Evolutionary conservation across 1,140 invertebrate genomes (phyloP), one percentile per base, ranked within the genome.

Genomic region (Meteorus sp.): DNA sequence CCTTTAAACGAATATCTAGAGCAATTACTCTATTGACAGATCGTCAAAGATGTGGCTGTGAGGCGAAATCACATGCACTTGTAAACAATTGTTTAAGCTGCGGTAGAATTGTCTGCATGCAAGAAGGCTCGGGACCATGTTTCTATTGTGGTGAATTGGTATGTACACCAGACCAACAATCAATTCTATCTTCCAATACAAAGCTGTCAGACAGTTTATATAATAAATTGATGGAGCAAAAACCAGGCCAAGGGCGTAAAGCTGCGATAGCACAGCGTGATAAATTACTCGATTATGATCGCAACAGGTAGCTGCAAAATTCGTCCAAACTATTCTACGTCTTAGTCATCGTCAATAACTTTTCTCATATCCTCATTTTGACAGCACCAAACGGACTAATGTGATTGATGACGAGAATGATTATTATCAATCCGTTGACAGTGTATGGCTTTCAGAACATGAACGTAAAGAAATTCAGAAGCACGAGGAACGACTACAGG

Each of bases 91-190:
- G 97, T 69, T 70, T 92, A 0, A 86, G 87, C 51, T 99, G 97
- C 83, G 97, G 97, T 0, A 82, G 95, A 61, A 91, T 99, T 69
- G 91, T 99, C 19, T 99, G 97, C 81, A 85, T 86, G 52, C 95
- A 98, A 81, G 97, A 99, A 83, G 96, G 97, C 1, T 89, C 94
- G 29, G 97, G 97, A 0, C 93, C 94, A 1, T 99, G 97, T 75
- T 83, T 97, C 8, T 96, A 91, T 69, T 99, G 98, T 82, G 90
- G 87, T 1, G 85, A 87, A 66, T 74, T 92, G 61, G 94, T 94
- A 76, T 91, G 88, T 68, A 88, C 89, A 1, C 78, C 82, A n/a
- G 86, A 91, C 63, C 89, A 95, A 70, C 82, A 86, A 69, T 82
- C 83, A 60, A 77, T 91, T 29, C 76, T 93, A 37, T 82, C 84